These are phyloP conservation scores for Teinopalpus imperialis DNA, from an alignment of 2,888 invertebrate species.

Conservation along the genomic window DNA sequence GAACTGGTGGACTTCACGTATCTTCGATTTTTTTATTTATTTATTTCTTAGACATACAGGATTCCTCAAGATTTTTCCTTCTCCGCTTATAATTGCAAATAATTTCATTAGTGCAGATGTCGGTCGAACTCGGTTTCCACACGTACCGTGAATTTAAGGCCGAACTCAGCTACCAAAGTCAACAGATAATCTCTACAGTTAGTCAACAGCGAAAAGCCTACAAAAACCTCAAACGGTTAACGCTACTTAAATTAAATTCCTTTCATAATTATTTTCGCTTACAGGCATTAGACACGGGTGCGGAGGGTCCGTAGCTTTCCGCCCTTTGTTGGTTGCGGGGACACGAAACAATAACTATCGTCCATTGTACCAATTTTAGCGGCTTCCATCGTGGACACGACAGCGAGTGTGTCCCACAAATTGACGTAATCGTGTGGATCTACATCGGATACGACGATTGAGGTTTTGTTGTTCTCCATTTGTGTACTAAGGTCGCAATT, in stretches of 20 bases:
- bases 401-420: conserved; percentile 22
- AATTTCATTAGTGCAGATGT: too few species aligned
- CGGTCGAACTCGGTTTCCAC: too few species aligned
- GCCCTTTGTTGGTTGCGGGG: conserved; percentile 24
- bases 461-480: conserved; percentile 14
- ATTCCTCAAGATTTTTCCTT: too few species aligned
- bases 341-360: conserved; percentile 18
- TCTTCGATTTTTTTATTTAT: too few species aligned
- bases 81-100: too few species aligned
- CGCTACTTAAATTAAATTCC: conserved; percentile 15
- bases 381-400: conserved; percentile 3
- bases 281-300: conserved; percentile 13
- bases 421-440: conserved; percentile 27
- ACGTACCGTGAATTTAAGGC: too few species aligned
- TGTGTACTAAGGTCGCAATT: conserved; percentile 1
- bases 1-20: too few species aligned
- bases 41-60: too few species aligned
- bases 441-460: conserved; percentile 23
- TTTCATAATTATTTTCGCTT: conserved; percentile 25
- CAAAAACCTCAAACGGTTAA: conserved; percentile 11
- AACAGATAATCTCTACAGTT: background rate
- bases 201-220: background rate
- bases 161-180: too few species aligned
- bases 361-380: conserved; percentile 14
- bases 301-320: conserved; percentile 9